Evolutionary conservation across 2,888 invertebrate species (phyloP).

Genomic region (Pristionchus mayeri): DNA sequence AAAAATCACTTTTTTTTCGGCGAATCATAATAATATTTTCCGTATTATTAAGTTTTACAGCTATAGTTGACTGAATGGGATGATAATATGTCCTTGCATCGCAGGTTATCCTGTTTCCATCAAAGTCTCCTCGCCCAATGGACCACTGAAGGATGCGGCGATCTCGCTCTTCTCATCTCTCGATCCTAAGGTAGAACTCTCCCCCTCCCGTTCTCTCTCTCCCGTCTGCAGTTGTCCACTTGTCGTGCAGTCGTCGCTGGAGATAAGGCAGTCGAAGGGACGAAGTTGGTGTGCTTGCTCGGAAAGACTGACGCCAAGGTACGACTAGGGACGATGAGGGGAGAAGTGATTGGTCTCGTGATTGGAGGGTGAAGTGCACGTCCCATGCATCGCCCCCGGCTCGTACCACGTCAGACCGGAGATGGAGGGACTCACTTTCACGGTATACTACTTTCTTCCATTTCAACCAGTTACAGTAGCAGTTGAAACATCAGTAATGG

Average conservation of each 20-base stretch:
- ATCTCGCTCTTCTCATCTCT: not conserved
- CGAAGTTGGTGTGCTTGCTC: conserved; percentile 61
- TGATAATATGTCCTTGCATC: too few relatives aligned
- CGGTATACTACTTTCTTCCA: too few relatives aligned
- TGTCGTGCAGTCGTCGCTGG: conserved; percentile 1
- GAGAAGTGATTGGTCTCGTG: not conserved
- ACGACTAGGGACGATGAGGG: not conserved
- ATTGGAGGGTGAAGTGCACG: conserved; percentile 85
- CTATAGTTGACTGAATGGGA: not conserved
- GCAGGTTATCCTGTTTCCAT: conserved; percentile 52
- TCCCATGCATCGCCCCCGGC: conserved; percentile 87
- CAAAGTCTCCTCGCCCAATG: conserved; percentile 48
- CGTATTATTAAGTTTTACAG: not conserved
- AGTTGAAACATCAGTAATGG: too few relatives aligned
- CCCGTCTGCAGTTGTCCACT: conserved; percentile 50
- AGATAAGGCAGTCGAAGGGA: conserved; percentile 14
- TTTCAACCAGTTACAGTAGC: too few relatives aligned
- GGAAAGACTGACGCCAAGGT: conserved; percentile 58
- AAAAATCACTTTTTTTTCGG: too few relatives aligned
- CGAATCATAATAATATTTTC: conserved; percentile 40
- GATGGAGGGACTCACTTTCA: conserved; percentile 46
- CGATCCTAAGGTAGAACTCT: conserved; percentile 47
- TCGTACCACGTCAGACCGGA: conserved; percentile 82
- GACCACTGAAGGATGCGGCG: not conserved
- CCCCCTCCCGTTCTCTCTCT: not conserved